phyloP scores from a whole-genome alignment of 2,797 vertebrate species.

The Tenualosa ilisha region DNA sequence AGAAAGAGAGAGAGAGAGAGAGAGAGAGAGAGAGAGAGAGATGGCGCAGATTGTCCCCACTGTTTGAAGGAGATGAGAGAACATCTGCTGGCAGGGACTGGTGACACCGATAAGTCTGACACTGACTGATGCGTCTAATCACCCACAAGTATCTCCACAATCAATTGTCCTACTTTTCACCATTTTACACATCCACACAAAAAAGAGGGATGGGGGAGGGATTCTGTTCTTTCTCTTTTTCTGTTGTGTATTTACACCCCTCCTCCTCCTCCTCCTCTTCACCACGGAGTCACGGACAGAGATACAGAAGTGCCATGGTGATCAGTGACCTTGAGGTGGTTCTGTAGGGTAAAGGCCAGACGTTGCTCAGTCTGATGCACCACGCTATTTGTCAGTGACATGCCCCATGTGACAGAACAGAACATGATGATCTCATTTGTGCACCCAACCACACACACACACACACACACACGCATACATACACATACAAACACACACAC shows the following conservation, averaged over 20 bases:
- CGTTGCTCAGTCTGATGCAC: background rate
- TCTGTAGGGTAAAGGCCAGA: background rate
- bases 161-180: conserved; percentile 69
- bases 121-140: conserved; percentile 84
- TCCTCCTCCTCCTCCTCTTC: background rate
- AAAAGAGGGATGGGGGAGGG: background rate
- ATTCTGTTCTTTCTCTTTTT: conserved; percentile 34
- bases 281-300: background rate
- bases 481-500: background rate
- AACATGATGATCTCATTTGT: conserved; percentile 6
- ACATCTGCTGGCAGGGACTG: conserved; percentile 67
- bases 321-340: background rate
- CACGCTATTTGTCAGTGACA: background rate
- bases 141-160: conserved; percentile 75
- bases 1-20: background rate
- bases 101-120: conserved; percentile 80
- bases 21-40: conserved; percentile 27
- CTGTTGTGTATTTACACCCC: background rate
- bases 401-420: background rate
- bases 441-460: background rate
- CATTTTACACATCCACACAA: background rate
- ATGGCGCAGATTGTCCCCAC: conserved; percentile 47
- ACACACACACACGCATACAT: background rate
- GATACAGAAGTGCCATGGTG: background rate
- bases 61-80: conserved; percentile 61